Evolutionary conservation across 2,797 vertebrate species (phyloP), one percentile per base, ranked within the genome.

Genomic region (Oophaga sylvatica): DNA sequence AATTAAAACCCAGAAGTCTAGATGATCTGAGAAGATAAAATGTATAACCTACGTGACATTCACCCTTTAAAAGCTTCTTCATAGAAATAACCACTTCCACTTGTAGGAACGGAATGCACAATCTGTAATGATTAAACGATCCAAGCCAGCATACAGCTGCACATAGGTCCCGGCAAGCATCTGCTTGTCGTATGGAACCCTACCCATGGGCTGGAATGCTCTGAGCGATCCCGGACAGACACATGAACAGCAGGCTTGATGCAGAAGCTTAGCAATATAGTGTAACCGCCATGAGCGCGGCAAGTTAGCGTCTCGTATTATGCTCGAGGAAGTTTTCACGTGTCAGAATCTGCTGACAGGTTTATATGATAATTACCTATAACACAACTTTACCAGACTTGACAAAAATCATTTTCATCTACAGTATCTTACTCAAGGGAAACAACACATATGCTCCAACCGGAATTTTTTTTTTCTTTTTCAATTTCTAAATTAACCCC

Each of bases 21-120:
- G 11, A 77, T 53, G 20, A 77, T 19, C 45, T 3, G 20, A 41
- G 20, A 13, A 76, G 73, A 53, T 76, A 53, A 0, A 53, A 53
- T 56, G 45, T 77, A 45, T 77, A 56, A 56, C 22, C 45, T 26
- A 15, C 15, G 73, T 77, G 73, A 16, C 73, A 26, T 53, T 53
- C 73, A 77, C 73, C n/a, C 53, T 53, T n/a, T 48, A 26, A 60
- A 48, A n/a, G 35, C 65, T 48, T 48, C 60, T 6, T 65, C 56
- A 12, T 57, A 71, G 29, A 56, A 8, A 8, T 71, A 81, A 73
- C 16, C 31, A 57, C 26, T 41, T 53, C 80, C 89, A 22, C 93
- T 93, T 90, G 93, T 92, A 89, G 90, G 31, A 57, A 90, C 90
- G 83, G 76, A 84, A 86, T 90, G 90, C 87, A 92, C 93, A 93